These are phyloP conservation scores for Coregonus clupeaformis DNA, from an alignment of 2,113 vertebrate species.

Conservation along the genomic window DNA sequence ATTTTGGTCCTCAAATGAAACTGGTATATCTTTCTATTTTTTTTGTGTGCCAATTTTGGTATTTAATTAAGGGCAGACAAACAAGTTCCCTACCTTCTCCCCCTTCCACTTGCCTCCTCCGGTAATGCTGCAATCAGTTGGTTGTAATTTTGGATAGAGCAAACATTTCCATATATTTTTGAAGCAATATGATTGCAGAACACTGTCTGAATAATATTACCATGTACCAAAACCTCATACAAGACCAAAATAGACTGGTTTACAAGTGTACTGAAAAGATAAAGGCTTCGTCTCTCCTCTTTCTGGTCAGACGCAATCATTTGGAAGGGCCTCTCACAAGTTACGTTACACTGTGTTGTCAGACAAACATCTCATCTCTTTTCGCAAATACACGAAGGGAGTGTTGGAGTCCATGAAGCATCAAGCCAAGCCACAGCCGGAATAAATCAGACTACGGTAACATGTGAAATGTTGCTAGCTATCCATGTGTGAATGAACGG, in stretches of 20 bases:
- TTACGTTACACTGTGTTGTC: slow-evolving; percentile 45
- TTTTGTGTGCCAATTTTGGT: too few relatives aligned
- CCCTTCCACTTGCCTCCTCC: too few relatives aligned
- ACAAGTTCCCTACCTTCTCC: too few relatives aligned
- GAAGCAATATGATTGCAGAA: neutral
- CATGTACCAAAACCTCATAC: neutral
- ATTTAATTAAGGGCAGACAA: too few relatives aligned
- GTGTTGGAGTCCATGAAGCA: slow-evolving; percentile 65
- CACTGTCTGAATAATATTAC: neutral
- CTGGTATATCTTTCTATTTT: too few relatives aligned
- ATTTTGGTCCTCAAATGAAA: too few relatives aligned
- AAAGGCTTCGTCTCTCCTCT: slow-evolving; percentile 49
- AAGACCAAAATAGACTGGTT: neutral
- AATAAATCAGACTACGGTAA: slow-evolving; percentile 54
- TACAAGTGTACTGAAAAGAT: slow-evolving; percentile 5
- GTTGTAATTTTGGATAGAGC: too few relatives aligned
- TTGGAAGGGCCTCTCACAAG: slow-evolving; percentile 60
- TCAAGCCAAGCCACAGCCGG: slow-evolving; percentile 57
- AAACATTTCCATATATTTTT: neutral
- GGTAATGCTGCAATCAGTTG: too few relatives aligned
- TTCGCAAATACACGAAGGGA: slow-evolving; percentile 65
- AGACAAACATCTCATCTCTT: slow-evolving; percentile 39
- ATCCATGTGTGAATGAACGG: slow-evolving; percentile 32
- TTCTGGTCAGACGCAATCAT: slow-evolving; percentile 48
- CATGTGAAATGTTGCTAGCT: slow-evolving; percentile 45